phyloP scores from a whole-genome alignment of 2,113 vertebrate genomes.

The Pituophis catenifer region DNA sequence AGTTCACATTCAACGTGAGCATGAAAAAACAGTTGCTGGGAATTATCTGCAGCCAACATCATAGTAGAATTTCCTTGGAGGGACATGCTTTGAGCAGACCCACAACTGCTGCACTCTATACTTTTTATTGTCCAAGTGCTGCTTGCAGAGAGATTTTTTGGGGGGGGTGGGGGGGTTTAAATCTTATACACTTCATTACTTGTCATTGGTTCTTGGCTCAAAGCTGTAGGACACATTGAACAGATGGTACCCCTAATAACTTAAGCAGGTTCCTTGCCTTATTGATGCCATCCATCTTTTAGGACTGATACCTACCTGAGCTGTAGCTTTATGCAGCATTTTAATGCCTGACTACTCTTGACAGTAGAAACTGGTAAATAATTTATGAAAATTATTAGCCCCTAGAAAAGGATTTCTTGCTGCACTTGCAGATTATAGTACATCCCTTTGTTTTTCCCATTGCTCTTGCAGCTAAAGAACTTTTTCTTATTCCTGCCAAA shows the following conservation, averaged over 20 bases:
- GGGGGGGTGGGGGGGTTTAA: background rate
- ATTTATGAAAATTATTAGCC: background rate
- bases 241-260: background rate
- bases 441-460: background rate
- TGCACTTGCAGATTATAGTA: background rate
- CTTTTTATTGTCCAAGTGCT: background rate
- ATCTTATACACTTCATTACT: accelerated
- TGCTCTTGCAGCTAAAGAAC: background rate
- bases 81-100: background rate
- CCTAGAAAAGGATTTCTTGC: background rate
- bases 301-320: background rate
- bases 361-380: background rate
- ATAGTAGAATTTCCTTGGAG: background rate
- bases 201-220: background rate
- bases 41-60: background rate
- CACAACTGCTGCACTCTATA: background rate
- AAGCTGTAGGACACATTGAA: background rate
- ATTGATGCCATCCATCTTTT: background rate
- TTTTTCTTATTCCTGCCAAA: background rate
- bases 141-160: background rate
- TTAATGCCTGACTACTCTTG: background rate
- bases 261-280: background rate
- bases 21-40: background rate
- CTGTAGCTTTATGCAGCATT: background rate
- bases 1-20: background rate